These are phyloP conservation scores for Ceratotherium simum DNA, from an alignment of 2,113 vertebrate genomes.

Conservation along the genomic window DNA sequence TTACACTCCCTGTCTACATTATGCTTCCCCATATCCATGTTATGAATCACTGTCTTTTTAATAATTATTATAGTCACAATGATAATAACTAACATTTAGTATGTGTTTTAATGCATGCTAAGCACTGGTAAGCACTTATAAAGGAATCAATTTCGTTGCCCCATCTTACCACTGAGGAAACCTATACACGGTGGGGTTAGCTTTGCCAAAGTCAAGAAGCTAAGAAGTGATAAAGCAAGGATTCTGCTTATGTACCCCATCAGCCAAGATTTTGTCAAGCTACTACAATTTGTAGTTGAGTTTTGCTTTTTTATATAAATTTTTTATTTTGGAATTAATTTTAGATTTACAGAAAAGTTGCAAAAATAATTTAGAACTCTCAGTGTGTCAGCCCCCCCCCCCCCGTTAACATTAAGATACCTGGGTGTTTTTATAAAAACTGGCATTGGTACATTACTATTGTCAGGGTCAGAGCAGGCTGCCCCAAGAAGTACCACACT, in stretches of 20 bases:
- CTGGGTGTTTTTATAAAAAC: background rate
- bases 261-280: background rate
- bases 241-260: background rate
- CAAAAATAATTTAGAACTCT: background rate
- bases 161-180: background rate
- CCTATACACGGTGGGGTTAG: background rate
- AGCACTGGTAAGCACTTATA: background rate
- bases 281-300: background rate
- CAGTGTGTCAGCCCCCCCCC: background rate
- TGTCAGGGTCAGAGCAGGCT: background rate
- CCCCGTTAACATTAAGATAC: background rate
- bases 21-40: background rate
- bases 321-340: slow-evolving; percentile 25
- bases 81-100: background rate
- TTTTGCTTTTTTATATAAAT: background rate
- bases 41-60: background rate
- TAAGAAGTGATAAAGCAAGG: background rate
- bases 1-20: background rate
- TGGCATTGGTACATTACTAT: background rate
- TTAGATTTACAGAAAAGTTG: slow-evolving; percentile 26
- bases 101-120: background rate
- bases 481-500: too few species aligned
- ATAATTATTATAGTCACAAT: background rate
- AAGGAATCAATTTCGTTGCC: background rate
- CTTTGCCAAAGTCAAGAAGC: background rate